Conservation (phyloP, 2,797 vertebrate species). For the Florisuga fusca region DNA sequence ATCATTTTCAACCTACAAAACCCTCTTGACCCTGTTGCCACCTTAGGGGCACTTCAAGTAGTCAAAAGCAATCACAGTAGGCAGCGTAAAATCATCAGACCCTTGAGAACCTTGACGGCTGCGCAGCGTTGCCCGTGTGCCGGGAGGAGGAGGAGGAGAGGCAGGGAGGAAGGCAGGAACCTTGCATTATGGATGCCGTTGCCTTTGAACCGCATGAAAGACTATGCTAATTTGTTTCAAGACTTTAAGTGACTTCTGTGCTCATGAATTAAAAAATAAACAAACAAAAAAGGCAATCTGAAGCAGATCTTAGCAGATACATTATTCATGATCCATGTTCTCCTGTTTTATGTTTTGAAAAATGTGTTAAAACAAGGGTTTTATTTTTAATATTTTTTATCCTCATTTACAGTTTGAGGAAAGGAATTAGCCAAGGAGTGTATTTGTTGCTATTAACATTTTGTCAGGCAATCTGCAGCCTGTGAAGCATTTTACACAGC, state of each 20-base stretch:
- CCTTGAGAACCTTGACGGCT: constrained; percentile 76
- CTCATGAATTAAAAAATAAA: constrained; percentile 57
- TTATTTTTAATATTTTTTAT: constrained; percentile 45
- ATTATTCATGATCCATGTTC: constrained; percentile 41
- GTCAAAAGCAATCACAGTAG: constrained; percentile 87
- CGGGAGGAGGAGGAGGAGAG: constrained; percentile 68
- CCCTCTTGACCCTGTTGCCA: constrained; percentile 82
- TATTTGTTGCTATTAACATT: not conserved
- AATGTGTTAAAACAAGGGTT: constrained; percentile 53
- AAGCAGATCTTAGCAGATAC: not conserved
- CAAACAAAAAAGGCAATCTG: constrained; percentile 57
- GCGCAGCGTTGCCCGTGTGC: constrained; percentile 67
- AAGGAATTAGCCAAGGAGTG: not conserved
- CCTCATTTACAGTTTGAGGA: not conserved
- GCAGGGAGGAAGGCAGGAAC: not conserved
- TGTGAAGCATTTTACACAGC: not conserved
- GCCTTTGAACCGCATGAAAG: constrained; percentile 22
- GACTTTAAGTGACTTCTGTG: constrained; percentile 47
- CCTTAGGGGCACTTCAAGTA: constrained; percentile 83
- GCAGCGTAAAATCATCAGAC: constrained; percentile 83
- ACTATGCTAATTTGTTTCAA: constrained; percentile 47
- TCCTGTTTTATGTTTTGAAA: not conserved
- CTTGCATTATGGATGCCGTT: not conserved
- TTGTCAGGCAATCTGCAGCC: not conserved
- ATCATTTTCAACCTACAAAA: constrained; percentile 85